Evolutionary conservation across 2,113 vertebrate species (phyloP).

Genomic region (Phyllostomus discolor): DNA sequence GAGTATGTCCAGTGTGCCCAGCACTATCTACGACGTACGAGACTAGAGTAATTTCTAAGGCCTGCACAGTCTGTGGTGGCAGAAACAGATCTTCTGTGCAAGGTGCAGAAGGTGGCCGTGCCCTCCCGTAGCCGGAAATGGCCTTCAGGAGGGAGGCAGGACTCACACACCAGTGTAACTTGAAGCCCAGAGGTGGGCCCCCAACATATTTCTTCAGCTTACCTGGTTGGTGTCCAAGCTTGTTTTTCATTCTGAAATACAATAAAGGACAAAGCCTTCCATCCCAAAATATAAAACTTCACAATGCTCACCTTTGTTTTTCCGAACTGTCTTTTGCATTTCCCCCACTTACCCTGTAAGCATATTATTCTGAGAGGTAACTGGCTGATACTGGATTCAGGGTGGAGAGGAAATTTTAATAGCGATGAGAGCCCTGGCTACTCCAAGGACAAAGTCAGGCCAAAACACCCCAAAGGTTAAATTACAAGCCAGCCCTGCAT

Average conservation of each 20-base stretch:
- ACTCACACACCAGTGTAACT: neutral
- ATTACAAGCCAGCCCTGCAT: neutral
- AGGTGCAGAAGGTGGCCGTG: neutral
- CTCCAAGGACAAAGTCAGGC: neutral
- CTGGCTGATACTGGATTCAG: neutral
- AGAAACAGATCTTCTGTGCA: neutral
- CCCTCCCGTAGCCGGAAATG: neutral
- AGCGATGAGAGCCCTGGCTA: neutral
- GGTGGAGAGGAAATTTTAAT: neutral
- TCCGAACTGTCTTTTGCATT: neutral
- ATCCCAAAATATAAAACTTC: neutral
- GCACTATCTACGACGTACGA: neutral
- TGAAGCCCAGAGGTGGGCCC: neutral
- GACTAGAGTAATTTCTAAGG: neutral
- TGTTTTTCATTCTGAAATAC: conserved; percentile 4
- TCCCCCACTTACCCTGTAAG: neutral
- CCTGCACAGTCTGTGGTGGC: neutral
- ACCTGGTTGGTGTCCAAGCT: neutral
- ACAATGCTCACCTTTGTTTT: neutral
- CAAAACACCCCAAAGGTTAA: neutral
- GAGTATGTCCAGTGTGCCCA: neutral
- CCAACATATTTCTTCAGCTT: neutral
- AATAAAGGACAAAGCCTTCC: neutral
- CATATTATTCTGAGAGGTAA: neutral
- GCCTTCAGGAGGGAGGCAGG: neutral